Conservation (phyloP, 2,888 invertebrate genomes). For the Sclerodermus sp. region DNA sequence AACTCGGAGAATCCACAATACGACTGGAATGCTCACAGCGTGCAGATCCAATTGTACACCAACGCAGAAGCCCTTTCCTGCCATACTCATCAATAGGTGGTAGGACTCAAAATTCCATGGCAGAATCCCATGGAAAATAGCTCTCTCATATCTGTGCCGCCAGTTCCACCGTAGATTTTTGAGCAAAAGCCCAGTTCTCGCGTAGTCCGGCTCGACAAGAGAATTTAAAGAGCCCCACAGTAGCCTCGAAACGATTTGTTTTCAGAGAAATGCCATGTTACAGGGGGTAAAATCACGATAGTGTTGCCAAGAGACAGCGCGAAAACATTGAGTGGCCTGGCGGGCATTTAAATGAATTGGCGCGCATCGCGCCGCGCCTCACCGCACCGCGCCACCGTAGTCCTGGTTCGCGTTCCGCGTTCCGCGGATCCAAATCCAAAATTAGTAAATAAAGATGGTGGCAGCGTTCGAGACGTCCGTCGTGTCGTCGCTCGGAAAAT, state of each 20-base stretch:
- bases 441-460: slow-evolving; percentile 58
- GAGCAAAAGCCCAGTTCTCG: too few species aligned
- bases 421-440: slow-evolving; percentile 43
- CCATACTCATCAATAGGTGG: too few species aligned
- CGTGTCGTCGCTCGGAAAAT: slow-evolving; percentile 42
- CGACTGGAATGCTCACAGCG: slow-evolving; percentile 45
- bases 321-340: background rate
- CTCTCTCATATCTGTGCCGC: too few species aligned
- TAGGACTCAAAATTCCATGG: too few species aligned
- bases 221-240: too few species aligned
- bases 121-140: too few species aligned
- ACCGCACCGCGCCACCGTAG: too few species aligned
- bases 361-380: slow-evolving; percentile 3
- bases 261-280: background rate
- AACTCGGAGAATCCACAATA: too few species aligned
- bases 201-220: too few species aligned
- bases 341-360: background rate
- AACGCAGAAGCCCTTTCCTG: slow-evolving; percentile 50
- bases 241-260: background rate
- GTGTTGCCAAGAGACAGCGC: background rate
- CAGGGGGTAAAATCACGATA: background rate
- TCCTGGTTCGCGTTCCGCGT: background rate
- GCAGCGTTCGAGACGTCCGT: slow-evolving; percentile 45
- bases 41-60: slow-evolving; percentile 49
- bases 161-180: too few species aligned